Evolutionary conservation across 2,113 vertebrate species (phyloP).

Genomic region (Phaethon lepturus): DNA sequence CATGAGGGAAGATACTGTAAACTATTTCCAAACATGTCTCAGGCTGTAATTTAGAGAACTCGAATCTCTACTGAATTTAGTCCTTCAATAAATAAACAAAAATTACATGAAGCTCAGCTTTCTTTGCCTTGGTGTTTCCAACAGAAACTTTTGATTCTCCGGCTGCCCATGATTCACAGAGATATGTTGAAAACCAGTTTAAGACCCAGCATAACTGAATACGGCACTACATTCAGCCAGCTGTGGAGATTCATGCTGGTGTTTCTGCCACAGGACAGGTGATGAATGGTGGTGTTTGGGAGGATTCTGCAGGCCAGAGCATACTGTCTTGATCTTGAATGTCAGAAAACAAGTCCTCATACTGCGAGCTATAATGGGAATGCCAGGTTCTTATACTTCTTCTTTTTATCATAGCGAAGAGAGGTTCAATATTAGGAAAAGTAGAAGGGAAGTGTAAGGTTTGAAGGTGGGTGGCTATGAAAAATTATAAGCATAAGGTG

Average conservation of each 20-base stretch:
- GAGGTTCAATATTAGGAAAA: conserved; percentile 15
- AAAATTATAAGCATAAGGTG: not conserved
- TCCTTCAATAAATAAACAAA: conserved; percentile 9
- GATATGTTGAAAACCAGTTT: conserved; percentile 17
- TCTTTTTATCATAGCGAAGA: not conserved
- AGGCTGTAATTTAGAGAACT: not conserved
- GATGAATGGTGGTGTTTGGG: not conserved
- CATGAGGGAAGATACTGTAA: not conserved
- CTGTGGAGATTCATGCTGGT: conserved; percentile 10
- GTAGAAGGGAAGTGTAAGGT: not conserved
- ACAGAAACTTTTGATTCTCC: conserved; percentile 29
- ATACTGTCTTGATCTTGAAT: not conserved
- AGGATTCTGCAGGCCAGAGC: not conserved
- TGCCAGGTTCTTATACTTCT: not conserved
- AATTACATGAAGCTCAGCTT: not conserved
- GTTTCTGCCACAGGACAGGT: conserved; percentile 34
- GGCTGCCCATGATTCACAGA: conserved; percentile 1
- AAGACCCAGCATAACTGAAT: conserved; percentile 6
- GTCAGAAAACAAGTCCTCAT: not conserved
- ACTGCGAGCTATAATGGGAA: not conserved
- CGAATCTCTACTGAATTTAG: not conserved
- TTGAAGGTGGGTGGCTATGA: not conserved
- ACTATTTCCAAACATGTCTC: not conserved
- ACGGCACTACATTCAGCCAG: not conserved
- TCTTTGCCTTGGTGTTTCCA: not conserved